Conservation (phyloP, 1,140 invertebrate genomes). For the Helicoverpa zea region DNA sequence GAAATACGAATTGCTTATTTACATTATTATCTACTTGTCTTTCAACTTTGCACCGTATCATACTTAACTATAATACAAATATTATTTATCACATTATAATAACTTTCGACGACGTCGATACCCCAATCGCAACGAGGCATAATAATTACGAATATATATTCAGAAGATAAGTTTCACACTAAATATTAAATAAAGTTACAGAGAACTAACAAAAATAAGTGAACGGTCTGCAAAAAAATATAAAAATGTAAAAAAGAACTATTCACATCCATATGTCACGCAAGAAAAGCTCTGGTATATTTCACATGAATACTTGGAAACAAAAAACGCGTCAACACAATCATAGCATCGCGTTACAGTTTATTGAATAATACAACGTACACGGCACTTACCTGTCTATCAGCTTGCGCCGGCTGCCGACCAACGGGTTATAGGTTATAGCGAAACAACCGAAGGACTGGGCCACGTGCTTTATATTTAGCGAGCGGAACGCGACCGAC, state of each 20-base stretch:
- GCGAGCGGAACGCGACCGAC: conserved; percentile 42
- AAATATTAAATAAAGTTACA: no score
- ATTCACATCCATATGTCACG: conserved; percentile 35
- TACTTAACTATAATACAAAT: no score
- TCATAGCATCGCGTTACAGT: conserved; percentile 3
- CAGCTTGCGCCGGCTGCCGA: conserved; percentile 31
- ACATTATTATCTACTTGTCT: not conserved
- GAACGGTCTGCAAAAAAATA: not conserved
- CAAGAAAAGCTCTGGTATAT: conserved; percentile 31
- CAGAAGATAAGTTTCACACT: no score
- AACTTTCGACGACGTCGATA: no score
- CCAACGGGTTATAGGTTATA: conserved; percentile 52
- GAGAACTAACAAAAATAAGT: not conserved
- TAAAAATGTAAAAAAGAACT: not conserved
- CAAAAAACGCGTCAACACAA: conserved; percentile 13
- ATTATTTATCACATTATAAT: no score
- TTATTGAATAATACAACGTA: conserved; percentile 2
- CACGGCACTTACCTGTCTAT: conserved; percentile 37
- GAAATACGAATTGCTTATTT: not conserved
- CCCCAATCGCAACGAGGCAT: no score
- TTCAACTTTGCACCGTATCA: no score
- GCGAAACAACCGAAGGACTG: conserved; percentile 40
- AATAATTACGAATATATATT: no score
- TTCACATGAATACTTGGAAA: not conserved
- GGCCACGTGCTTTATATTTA: conserved; percentile 56